Evolutionary conservation across 2,888 invertebrate genomes (phyloP).

Genomic region (Galerucella nymphaeae): DNA sequence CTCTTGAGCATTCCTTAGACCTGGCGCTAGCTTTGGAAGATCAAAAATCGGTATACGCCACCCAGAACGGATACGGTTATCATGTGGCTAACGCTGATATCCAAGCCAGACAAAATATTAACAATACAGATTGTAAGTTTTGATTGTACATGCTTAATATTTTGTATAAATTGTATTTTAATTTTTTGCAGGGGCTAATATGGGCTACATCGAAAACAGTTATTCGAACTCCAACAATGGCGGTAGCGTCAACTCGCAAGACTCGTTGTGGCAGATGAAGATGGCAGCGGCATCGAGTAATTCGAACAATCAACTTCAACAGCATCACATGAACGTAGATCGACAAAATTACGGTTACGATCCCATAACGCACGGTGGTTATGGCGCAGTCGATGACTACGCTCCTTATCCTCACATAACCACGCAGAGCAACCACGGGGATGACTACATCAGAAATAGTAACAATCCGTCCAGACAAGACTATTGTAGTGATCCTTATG

Average conservation of each 20-base stretch:
- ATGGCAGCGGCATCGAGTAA: slow-evolving; percentile 81
- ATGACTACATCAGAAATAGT: slow-evolving; percentile 79
- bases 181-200: slow-evolving; percentile 81
- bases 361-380: slow-evolving; percentile 83
- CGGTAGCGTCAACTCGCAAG: slow-evolving; percentile 95
- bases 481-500: slow-evolving; percentile 89
- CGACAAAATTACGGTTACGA: slow-evolving; percentile 74
- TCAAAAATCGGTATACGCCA: slow-evolving; percentile 86
- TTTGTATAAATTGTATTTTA: neutral
- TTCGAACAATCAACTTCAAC: slow-evolving; percentile 71
- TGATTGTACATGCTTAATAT: neutral
- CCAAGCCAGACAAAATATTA: slow-evolving; percentile 76
- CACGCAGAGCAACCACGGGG: slow-evolving; percentile 73
- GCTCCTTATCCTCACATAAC: slow-evolving; percentile 85
- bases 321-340: slow-evolving; percentile 52
- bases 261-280: slow-evolving; percentile 94
- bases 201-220: slow-evolving; percentile 91
- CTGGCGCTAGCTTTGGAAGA: slow-evolving; percentile 85
- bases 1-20: slow-evolving; percentile 89
- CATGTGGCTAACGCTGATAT: slow-evolving; percentile 78
- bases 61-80: slow-evolving; percentile 88
- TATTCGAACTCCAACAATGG: slow-evolving; percentile 94
- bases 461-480: slow-evolving; percentile 89
- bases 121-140: slow-evolving; percentile 83
- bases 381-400: slow-evolving; percentile 85